Evolutionary conservation across 2,797 vertebrate genomes (phyloP).

Genomic region (Rhadinocentrus ornatus): DNA sequence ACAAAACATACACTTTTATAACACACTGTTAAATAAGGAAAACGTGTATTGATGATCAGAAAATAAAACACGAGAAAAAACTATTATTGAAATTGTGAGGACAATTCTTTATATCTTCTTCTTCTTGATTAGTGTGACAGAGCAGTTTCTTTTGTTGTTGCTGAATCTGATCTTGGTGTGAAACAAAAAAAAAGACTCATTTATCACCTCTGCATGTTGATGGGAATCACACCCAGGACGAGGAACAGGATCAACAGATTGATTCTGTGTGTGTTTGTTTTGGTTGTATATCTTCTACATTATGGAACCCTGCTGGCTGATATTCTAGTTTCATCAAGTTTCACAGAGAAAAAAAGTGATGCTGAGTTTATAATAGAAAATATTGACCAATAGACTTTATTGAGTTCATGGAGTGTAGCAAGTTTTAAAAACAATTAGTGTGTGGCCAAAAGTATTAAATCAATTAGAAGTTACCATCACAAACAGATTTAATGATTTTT

Average conservation of each 20-base stretch:
- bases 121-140: background rate
- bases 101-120: background rate
- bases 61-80: background rate
- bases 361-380: background rate
- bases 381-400: background rate
- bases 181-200: conserved; percentile 36
- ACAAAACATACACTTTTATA: conserved; percentile 15
- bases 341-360: background rate
- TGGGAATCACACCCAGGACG: conserved; percentile 62
- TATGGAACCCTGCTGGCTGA: too few species aligned
- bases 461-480: too few species aligned
- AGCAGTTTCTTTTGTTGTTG: conserved; percentile 1
- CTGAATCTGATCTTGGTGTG: conserved; percentile 8
- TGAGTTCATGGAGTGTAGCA: background rate
- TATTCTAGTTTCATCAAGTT: too few species aligned
- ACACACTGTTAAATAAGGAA: background rate
- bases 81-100: background rate
- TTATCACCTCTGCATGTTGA: conserved; percentile 55
- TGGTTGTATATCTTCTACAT: conserved; percentile 37
- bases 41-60: background rate
- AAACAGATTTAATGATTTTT: too few species aligned
- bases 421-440: too few species aligned
- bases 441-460: too few species aligned
- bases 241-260: conserved; percentile 50
- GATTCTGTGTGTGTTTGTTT: conserved; percentile 33